Base-by-base conservation (phyloP, 2,113 vertebrate genomes). In the Chrysemys picta region DNA sequence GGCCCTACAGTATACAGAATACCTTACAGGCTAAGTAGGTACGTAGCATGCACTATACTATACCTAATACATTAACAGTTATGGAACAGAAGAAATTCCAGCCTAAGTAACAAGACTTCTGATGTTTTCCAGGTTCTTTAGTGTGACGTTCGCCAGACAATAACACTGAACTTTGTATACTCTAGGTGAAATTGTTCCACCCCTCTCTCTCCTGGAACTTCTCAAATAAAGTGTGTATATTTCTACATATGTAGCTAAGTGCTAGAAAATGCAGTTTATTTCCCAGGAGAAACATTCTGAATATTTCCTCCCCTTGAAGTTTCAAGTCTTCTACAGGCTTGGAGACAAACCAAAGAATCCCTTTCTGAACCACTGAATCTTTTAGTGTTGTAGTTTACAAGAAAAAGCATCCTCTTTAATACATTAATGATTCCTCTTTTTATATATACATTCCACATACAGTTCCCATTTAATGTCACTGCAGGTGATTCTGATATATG, bases 91-190 rank as follows among this genome's bases (percentile, higher is more conserved):
- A 93, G 90, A 93, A 31, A 47, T 12, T 50, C 78, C 85, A 92
- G 45, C 22, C 53, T 31, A 62, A 91, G 91, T 89, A 95, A 62
- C 27, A 62, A 84, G 91, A 72, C 22, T 91, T 93, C 45, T 94
- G 96, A 96, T 38, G 86, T 65, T 95, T 82, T 54, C 87, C 95
- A 97, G 91, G 89, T 94, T 56, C 81, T 88, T 69, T 90, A 85
- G 83, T 72, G 90, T 89, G 91, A 95, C 76, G 54, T 79, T 10
- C 85, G 84, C 90, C 94, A 96, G 93, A 96, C 81, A 94, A 38
- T 52, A 88, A 89, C 72, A 91, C 50, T 79, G 87, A 89, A 72
- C 11, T 94, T 94, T 95, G 90, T 95, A 59, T 94, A 94, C 29
- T 69, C 78, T 29, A 62, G 21, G 31, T 85, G 12, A 96, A 95